These are phyloP conservation scores for Sebastes itinus DNA, from an alignment of 2,797 vertebrate genomes.

Conservation along the genomic window DNA sequence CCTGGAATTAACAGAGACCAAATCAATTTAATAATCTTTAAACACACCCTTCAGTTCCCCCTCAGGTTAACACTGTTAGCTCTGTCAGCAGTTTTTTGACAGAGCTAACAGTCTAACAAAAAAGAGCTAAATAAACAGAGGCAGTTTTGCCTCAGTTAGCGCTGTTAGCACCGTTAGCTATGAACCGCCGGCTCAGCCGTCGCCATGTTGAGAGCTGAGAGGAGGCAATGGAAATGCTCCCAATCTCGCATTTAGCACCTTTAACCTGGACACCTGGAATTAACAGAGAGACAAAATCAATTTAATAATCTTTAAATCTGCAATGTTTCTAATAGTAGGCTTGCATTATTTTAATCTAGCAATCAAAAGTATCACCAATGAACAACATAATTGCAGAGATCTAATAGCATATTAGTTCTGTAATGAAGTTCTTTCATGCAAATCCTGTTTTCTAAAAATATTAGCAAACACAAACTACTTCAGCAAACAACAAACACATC, in stretches of 20 bases:
- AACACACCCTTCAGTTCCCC: no score
- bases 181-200: rapidly evolving
- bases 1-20: no score
- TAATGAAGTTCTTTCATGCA: not conserved
- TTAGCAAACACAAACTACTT: not conserved
- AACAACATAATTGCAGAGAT: not conserved
- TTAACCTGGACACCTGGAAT: not conserved
- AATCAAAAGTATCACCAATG: not conserved
- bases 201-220: no score
- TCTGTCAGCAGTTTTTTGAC: no score
- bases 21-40: no score
- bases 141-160: no score
- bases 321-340: not conserved
- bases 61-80: no score
- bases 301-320: not conserved
- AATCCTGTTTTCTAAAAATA: not conserved
- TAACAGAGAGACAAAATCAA: not conserved
- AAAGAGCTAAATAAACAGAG: no score
- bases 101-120: no score
- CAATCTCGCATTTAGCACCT: no score
- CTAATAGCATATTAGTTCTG: not conserved
- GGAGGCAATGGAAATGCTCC: no score
- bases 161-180: no score
- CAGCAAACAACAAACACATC: not conserved
- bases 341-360: not conserved